Conservation (phyloP, 2,888 invertebrate species). For the Xestia ashworthii region DNA sequence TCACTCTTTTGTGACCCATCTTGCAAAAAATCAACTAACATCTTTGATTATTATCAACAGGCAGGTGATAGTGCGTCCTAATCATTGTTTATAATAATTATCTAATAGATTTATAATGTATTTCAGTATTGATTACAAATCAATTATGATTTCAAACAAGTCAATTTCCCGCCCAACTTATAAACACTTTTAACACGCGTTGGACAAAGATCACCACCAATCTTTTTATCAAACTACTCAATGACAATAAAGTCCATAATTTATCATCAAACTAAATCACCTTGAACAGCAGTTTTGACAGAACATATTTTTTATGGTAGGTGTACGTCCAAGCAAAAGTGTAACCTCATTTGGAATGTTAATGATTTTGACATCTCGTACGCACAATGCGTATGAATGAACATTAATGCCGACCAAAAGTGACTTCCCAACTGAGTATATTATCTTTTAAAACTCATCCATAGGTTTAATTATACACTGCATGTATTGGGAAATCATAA, state of each 20-base stretch:
- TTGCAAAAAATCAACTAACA: not conserved
- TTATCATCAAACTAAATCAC: conserved; percentile 39
- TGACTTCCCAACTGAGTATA: not conserved
- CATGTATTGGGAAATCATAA: not conserved
- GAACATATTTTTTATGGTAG: conserved; percentile 21
- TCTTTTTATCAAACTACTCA: not conserved
- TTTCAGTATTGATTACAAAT: not conserved
- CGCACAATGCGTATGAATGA: conserved; percentile 52
- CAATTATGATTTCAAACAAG: conserved; percentile 25
- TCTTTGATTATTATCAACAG: not conserved
- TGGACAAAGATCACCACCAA: conserved; percentile 25
- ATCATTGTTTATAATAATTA: not conserved
- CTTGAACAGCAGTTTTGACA: conserved; percentile 34
- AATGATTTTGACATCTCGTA: conserved; percentile 49
- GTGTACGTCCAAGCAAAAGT: conserved; percentile 15
- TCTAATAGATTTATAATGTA: not conserved
- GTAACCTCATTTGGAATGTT: conserved; percentile 44
- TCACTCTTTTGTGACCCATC: conserved; percentile 1
- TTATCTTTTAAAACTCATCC: not conserved
- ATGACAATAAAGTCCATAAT: not conserved
- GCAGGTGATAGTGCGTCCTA: not conserved
- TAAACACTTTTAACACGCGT: conserved; percentile 18
- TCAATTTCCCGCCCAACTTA: conserved; percentile 42
- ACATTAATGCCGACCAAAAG: conserved; percentile 17
- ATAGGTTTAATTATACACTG: not conserved